A percentile compares a stretch with the other conserved stretches of the same genome.
Conservation (phyloP, 1,140 invertebrate species). For the Aphis gossypii region DNA sequence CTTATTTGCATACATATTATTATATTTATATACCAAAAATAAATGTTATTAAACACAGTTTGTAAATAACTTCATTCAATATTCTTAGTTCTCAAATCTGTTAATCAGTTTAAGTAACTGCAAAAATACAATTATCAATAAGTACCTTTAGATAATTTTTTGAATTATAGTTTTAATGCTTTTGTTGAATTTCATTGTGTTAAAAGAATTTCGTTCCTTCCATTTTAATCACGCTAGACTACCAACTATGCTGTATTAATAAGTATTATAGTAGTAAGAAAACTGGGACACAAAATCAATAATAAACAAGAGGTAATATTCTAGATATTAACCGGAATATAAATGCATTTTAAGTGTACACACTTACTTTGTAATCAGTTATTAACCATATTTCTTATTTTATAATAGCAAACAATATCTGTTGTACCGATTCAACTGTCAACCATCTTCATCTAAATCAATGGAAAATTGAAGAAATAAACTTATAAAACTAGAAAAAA, state of each 20-base stretch:
- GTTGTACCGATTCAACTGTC: background rate
- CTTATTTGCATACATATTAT: background rate
- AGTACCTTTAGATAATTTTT: background rate
- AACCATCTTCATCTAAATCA: background rate
- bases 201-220: background rate
- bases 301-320: constrained; percentile 46
- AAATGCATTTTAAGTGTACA: background rate
- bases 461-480: background rate
- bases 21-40: background rate
- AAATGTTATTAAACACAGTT: background rate
- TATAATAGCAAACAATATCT: background rate
- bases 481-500: background rate
- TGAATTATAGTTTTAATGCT: background rate
- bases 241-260: background rate
- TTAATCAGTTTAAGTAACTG: background rate
- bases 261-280: background rate
- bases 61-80: background rate
- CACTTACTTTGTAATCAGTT: background rate
- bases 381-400: background rate
- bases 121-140: background rate
- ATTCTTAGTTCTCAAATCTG: background rate
- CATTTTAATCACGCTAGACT: background rate
- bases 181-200: background rate
- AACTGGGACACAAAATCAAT: constrained; percentile 50
- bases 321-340: background rate